A percentile compares a stretch with the other conserved stretches of the same genome.
Conservation (phyloP, 2,888 invertebrate genomes). For the Mimachlamys varia region DNA sequence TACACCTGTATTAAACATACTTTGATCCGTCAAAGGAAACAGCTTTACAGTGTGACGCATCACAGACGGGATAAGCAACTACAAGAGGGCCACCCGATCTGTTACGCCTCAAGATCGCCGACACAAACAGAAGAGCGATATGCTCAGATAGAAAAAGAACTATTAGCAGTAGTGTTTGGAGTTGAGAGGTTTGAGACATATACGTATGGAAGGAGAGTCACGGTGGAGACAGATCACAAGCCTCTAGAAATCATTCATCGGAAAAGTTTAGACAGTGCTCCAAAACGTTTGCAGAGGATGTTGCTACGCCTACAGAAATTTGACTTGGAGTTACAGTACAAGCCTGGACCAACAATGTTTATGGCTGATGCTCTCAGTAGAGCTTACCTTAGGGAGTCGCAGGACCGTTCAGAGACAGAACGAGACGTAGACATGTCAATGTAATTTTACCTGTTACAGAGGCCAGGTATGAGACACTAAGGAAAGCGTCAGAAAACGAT, state of each 20-base stretch:
- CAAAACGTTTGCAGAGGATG: too few relatives aligned
- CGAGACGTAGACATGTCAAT: background rate
- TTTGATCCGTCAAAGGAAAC: background rate
- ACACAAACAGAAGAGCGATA: constrained; percentile 52
- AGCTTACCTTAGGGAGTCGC: constrained; percentile 44
- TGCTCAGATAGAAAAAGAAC: constrained; percentile 51
- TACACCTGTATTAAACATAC: too few relatives aligned
- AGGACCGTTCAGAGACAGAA: constrained; percentile 17
- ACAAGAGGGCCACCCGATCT: constrained; percentile 55
- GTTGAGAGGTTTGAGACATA: constrained; percentile 52
- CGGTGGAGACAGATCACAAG: constrained; percentile 45
- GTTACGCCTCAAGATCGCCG: constrained; percentile 55
- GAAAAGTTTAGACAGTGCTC: constrained; percentile 47
- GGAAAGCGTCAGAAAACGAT: too few relatives aligned
- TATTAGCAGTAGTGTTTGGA: constrained; percentile 50
- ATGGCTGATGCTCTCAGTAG: constrained; percentile 48
- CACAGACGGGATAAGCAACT: constrained; percentile 47
- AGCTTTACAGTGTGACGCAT: constrained; percentile 51
- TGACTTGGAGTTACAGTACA: constrained; percentile 46
- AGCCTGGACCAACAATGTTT: constrained; percentile 51
- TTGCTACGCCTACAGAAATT: constrained; percentile 44
- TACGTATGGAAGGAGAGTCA: constrained; percentile 47
- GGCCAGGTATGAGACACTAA: too few relatives aligned
- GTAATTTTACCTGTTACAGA: too few relatives aligned
- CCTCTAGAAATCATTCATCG: constrained; percentile 46